phyloP scores from a whole-genome alignment of 1,140 invertebrate species.

The Steinernema khuongi region DNA sequence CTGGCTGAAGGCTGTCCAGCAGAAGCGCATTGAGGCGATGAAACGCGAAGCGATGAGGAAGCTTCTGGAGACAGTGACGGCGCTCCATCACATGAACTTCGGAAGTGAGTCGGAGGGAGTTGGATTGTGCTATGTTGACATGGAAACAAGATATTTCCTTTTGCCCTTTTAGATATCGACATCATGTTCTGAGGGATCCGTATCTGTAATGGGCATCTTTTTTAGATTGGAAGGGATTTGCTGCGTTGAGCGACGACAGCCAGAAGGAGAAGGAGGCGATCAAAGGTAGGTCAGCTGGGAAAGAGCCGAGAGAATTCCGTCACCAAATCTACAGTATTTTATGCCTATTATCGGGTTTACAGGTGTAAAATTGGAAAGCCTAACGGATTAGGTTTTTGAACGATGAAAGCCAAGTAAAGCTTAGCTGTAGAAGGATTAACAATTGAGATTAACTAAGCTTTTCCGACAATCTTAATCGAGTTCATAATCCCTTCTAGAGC shows the following conservation, averaged over 20 bases:
- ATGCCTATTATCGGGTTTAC: too few species aligned
- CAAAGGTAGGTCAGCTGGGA: not conserved
- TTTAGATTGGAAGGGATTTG: not conserved
- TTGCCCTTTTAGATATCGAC: too few species aligned
- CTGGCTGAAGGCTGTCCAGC: slow-evolving; percentile 58
- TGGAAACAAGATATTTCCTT: too few species aligned
- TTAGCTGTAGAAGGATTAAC: too few species aligned
- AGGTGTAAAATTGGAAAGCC: not conserved
- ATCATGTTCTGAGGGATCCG: not conserved
- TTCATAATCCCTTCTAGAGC: slow-evolving; percentile 21
- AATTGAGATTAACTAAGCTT: too few species aligned
- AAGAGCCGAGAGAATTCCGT: too few species aligned
- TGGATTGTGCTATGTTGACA: too few species aligned
- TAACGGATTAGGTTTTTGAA: too few species aligned
- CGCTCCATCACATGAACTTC: slow-evolving; percentile 50
- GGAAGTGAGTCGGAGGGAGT: too few species aligned
- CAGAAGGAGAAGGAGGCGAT: not conserved
- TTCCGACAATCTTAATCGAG: not conserved
- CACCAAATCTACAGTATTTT: too few species aligned
- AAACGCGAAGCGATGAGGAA: slow-evolving; percentile 58
- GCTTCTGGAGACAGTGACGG: slow-evolving; percentile 56
- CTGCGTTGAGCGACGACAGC: not conserved
- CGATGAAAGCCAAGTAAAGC: too few species aligned
- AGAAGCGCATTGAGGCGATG: slow-evolving; percentile 57
- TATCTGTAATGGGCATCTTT: not conserved